Conservation (phyloP, 2,888 invertebrate genomes). For the Trichacis sp. region DNA sequence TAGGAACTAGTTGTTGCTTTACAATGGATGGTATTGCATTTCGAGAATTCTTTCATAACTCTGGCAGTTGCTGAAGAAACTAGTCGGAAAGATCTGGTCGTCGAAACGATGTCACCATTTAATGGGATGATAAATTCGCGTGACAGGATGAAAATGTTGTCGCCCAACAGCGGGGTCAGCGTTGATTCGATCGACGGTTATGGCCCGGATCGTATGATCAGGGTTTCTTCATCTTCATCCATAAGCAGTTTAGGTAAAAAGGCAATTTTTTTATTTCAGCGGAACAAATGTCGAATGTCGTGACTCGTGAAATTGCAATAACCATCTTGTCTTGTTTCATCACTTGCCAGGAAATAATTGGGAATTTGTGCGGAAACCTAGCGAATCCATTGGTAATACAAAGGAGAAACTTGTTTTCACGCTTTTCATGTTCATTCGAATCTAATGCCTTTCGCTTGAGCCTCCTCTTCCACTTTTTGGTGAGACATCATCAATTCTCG, state of each 20-base stretch:
- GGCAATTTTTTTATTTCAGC: no score
- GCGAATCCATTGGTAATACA: slow-evolving; percentile 67
- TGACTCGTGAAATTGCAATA: no score
- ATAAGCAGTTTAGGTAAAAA: slow-evolving; percentile 73
- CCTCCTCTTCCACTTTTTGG: no score
- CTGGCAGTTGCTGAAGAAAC: slow-evolving; percentile 75
- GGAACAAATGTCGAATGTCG: no score
- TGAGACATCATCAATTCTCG: no score
- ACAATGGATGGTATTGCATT: slow-evolving; percentile 87
- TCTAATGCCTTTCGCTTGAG: no score
- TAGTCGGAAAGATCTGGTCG: slow-evolving; percentile 65
- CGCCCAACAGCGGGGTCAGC: slow-evolving; percentile 59
- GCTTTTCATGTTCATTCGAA: no score
- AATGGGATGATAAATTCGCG: slow-evolving; percentile 68
- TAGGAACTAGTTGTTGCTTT: slow-evolving; percentile 88
- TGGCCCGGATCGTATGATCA: slow-evolving; percentile 71
- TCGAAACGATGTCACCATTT: slow-evolving; percentile 64
- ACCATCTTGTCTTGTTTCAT: no score
- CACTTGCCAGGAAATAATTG: slow-evolving; percentile 66
- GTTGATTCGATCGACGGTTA: slow-evolving; percentile 64
- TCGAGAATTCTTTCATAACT: slow-evolving; percentile 89
- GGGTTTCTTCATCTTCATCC: slow-evolving; percentile 79
- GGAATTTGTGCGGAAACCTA: slow-evolving; percentile 69
- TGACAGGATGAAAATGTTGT: slow-evolving; percentile 68
- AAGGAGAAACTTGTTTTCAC: no score